A percentile compares a stretch with the other conserved stretches of the same genome.
phyloP scores from a whole-genome alignment of 1,140 invertebrate species.

The Scaptodrosophila lebanonensis region DNA sequence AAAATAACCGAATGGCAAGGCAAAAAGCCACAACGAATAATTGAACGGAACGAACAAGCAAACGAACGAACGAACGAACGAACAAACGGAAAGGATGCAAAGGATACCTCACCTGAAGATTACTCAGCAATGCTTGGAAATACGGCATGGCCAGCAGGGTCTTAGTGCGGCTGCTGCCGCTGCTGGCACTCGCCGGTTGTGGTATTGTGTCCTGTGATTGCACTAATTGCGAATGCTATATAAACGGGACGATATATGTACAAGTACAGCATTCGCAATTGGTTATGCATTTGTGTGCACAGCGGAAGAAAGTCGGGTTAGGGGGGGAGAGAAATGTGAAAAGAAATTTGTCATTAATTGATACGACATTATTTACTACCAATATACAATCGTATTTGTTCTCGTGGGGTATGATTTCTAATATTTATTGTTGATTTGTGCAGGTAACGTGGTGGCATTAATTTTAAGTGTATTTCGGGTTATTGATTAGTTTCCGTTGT shows the following conservation, averaged over 20 bases:
- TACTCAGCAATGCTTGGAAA: conserved; percentile 83
- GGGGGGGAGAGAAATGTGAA: not conserved
- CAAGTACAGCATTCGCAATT: not conserved
- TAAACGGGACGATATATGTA: not conserved
- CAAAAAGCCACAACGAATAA: conserved; percentile 17
- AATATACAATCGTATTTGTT: conserved; percentile 14
- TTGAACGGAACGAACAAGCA: conserved; percentile 1
- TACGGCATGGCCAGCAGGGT: conserved; percentile 80
- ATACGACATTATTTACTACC: conserved; percentile 45
- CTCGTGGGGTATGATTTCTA: conserved; percentile 2
- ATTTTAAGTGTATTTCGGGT: too few relatives aligned
- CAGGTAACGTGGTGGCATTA: too few relatives aligned
- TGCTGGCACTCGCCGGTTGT: conserved; percentile 77
- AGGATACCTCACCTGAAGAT: conserved; percentile 83
- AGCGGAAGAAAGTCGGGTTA: not conserved
- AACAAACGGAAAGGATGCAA: conserved; percentile 18
- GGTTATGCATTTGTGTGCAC: not conserved
- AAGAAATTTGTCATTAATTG: conserved; percentile 48
- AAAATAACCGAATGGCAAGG: conserved; percentile 14
- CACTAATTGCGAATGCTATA: conserved; percentile 66
- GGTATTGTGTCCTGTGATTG: conserved; percentile 60
- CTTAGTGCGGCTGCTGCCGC: conserved; percentile 80
- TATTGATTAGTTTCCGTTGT: too few relatives aligned
- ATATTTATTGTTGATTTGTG: not conserved
- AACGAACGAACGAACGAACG: conserved; percentile 15